Percentiles rank a stretch among this genome's conserved stretches.
Evolutionary conservation across 2,888 invertebrate genomes (phyloP).

Genomic region (Caenorhabditis imperialis): DNA sequence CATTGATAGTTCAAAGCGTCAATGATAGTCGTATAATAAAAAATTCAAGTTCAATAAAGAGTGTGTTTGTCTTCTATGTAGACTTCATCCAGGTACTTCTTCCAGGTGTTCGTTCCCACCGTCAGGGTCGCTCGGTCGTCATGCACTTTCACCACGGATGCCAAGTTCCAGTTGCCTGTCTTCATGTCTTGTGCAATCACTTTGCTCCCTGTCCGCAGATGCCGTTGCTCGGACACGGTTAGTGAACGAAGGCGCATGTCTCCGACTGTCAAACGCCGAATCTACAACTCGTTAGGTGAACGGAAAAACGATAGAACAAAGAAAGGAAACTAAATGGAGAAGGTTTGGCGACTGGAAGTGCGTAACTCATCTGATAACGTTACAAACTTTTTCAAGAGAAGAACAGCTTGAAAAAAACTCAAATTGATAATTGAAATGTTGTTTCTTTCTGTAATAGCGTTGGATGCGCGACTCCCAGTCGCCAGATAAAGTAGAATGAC

Average conservation of each 20-base stretch:
- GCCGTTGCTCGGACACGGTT: slow-evolving; percentile 17
- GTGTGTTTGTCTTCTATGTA: slow-evolving; percentile 32
- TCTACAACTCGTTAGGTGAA: slow-evolving; percentile 8
- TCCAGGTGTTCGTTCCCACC: slow-evolving; percentile 22
- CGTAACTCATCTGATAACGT: too few relatives aligned
- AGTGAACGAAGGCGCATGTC: slow-evolving; percentile 21
- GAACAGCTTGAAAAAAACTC: too few relatives aligned
- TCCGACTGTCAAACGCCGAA: slow-evolving; percentile 26
- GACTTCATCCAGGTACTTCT: slow-evolving; percentile 30
- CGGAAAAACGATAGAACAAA: background rate
- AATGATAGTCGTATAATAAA: background rate
- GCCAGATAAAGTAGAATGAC: too few relatives aligned
- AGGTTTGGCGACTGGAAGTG: too few relatives aligned
- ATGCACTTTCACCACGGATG: slow-evolving; percentile 10
- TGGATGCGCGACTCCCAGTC: too few relatives aligned
- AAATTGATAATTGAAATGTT: too few relatives aligned
- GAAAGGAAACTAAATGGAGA: background rate
- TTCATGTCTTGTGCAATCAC: slow-evolving; percentile 48
- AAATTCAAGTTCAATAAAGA: background rate
- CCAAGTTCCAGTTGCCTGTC: slow-evolving; percentile 43
- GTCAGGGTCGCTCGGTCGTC: slow-evolving; percentile 19
- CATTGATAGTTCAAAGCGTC: too few relatives aligned
- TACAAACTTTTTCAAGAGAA: too few relatives aligned
- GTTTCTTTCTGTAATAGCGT: too few relatives aligned
- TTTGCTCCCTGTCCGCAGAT: slow-evolving; percentile 16